phyloP scores from a whole-genome alignment of 2,888 invertebrate genomes.

The Leucozona laternaria region DNA sequence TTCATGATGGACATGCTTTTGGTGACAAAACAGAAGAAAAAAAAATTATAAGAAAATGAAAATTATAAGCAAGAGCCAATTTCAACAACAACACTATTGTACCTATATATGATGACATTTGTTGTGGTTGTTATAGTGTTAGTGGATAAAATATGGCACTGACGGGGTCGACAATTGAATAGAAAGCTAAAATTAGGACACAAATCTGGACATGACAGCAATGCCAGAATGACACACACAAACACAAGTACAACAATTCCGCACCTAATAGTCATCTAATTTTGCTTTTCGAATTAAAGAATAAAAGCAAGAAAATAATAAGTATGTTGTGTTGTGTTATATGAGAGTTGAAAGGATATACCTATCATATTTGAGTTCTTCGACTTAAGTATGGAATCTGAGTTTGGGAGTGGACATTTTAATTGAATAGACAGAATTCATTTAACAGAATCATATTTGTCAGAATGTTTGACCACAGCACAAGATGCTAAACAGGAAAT shows the following conservation, averaged over 20 bases:
- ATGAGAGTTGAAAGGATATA: conserved; percentile 4
- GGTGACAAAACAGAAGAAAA: conserved; percentile 28
- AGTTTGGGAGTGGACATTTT: conserved; percentile 1
- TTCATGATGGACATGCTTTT: conserved; percentile 42
- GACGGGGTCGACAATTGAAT: conserved; percentile 67
- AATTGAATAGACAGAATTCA: conserved; percentile 17
- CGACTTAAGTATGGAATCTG: background rate
- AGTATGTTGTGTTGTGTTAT: background rate
- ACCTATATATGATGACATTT: conserved; percentile 59
- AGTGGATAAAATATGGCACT: conserved; percentile 52
- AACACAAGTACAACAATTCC: background rate
- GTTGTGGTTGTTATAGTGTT: conserved; percentile 36
- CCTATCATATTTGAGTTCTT: background rate
- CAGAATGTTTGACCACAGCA: background rate
- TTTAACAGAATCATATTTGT: conserved; percentile 19
- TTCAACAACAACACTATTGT: conserved; percentile 39
- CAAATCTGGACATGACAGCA: conserved; percentile 71
- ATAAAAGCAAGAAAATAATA: conserved; percentile 5
- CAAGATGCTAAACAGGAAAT: background rate
- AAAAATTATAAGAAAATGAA: background rate
- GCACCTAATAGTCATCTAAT: conserved; percentile 47
- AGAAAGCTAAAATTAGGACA: conserved; percentile 66
- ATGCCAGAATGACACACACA: conserved; percentile 33
- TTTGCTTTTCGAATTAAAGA: background rate
- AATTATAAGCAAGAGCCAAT: conserved; percentile 50